Base-by-base conservation (phyloP, 2,113 vertebrate species). In the Myrmophylax atrothorax region DNA sequence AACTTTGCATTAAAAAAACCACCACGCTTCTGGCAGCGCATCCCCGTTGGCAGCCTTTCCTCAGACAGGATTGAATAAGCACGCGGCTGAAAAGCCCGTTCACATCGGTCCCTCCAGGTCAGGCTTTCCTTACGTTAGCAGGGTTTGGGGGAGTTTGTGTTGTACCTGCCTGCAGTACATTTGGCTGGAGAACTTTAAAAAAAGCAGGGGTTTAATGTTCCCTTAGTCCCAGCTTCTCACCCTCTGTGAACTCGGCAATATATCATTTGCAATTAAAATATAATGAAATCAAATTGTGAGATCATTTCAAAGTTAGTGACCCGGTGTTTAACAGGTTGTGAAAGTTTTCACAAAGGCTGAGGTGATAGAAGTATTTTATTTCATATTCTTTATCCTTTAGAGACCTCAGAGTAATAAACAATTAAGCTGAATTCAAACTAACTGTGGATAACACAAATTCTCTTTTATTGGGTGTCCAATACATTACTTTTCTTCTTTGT, bases 1-100 rank as follows among this genome's bases (percentile, higher is more conserved):
- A 95, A 85, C 93, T 97, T 97, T 96, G 95, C 90, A 85, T 97
- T 95, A 89, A 93, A 95, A 91, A 93, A 96, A 87, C 92, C 96
- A 93, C 96, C 67, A 56, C 2, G 5, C 55, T 94, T 84, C 94
- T 97, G 95, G 93, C 94, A 94, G 47, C 0, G 0, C 0, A 1
- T 94, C 60, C 72, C 18, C 2, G 60, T 38, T 97, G 95, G 90
- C 94, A 95, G 90, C 73, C 55, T 44, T 53, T 91, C 78, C 42
- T 7, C 46, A 52, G 76, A 26, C 47, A 24, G 46, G 46, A 73
- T 44, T 89, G 88, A 90, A 89, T 90, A 89, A 89, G 89, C 86
- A 72, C 7, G 26, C 2, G 68, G 28, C 87, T 94, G 92, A 94
- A 93, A 87, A 95, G 77, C 90, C 90, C 58, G n/a, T 89, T 91